Base-by-base conservation (phyloP, 2,113 vertebrate genomes). In the Microcebus lehilahytsara region DNA sequence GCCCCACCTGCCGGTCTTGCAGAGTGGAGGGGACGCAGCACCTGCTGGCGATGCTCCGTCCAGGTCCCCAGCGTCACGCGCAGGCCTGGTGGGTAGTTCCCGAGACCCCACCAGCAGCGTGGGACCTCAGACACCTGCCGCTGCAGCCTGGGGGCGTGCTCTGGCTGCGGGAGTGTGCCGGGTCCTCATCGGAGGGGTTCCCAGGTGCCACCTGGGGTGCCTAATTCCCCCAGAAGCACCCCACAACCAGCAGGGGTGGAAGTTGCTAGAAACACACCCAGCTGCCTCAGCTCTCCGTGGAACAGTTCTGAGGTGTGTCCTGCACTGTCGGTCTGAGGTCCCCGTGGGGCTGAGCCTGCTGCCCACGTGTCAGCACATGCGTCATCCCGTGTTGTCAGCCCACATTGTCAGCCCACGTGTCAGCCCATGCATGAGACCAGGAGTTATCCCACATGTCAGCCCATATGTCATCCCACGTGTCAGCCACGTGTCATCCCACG, bases 341-440 rank as follows among this genome's bases (percentile, higher is more conserved):
- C 19, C n/a, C 5, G 0, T 5, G n/a, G 64, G 23, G 66, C 12
- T 2, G 53, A 6, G 22, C 85, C 27, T 40, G 14, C 8, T 0
- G 23, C 56, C 66, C n/a, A 8, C n/a, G 49, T 10, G 2, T 49
- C 49, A 49, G 46, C 46, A 7, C 46, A 46, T 9, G 46, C 46
- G 9, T 46, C 46, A 46, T 1, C 46, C 46, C 46, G 10, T 6
- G 42, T 42, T 37, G 3, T 49, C 6, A 77, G 9, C 9, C 13
- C 0, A 49, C 14, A 3, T 42, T 13, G 51, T 13, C 51, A 51
- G 51, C 51, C 51, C 46, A 46, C 46, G 7, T 46, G 42, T 46
- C 42, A 46, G 42, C 42, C 42, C 42, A 46, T 6, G 4, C 40
- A 5, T 42, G 4, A 42, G 40, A 4, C 40, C 40, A 42, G 4